Percentiles rank a stretch among this genome's conserved stretches.
Evolutionary conservation across 2,113 vertebrate species (phyloP).

Genomic region (Camelus dromedarius): DNA sequence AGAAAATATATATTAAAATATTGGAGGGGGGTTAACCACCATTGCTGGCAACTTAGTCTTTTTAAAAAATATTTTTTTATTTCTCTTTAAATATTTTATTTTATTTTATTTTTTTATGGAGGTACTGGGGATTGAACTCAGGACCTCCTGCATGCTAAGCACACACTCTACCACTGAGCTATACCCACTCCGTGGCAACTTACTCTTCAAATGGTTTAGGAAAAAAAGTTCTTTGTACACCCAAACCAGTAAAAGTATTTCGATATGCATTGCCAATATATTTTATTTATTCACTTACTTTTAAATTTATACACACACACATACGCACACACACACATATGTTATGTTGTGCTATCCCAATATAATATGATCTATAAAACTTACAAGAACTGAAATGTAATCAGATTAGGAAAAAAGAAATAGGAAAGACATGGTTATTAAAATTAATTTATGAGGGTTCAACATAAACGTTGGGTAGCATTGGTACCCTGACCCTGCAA

Average conservation of each 20-base stretch:
- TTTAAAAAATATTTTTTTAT: too few relatives aligned
- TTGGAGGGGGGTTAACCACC: neutral
- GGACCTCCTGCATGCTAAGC: too few relatives aligned
- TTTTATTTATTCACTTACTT: neutral
- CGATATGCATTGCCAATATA: neutral
- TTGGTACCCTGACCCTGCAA: neutral
- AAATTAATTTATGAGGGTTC: neutral
- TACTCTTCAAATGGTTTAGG: neutral
- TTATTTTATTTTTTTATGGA: too few relatives aligned
- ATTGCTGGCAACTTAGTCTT: neutral
- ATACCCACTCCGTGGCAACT: neutral
- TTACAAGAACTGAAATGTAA: neutral
- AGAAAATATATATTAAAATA: neutral
- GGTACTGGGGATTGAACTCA: too few relatives aligned
- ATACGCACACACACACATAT: neutral
- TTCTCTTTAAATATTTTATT: too few relatives aligned
- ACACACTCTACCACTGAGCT: too few relatives aligned
- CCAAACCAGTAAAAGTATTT: neutral
- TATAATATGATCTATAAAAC: neutral
- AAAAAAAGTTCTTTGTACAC: neutral
- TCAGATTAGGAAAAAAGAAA: neutral
- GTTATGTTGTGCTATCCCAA: neutral
- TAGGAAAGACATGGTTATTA: neutral
- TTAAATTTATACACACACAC: neutral
- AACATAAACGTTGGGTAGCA: neutral